A percentile compares a stretch with the other conserved stretches of the same genome.
Evolutionary conservation across 64 coral and sea anemone genomes (phyloP).

Genomic region (Trachythela sp.): DNA sequence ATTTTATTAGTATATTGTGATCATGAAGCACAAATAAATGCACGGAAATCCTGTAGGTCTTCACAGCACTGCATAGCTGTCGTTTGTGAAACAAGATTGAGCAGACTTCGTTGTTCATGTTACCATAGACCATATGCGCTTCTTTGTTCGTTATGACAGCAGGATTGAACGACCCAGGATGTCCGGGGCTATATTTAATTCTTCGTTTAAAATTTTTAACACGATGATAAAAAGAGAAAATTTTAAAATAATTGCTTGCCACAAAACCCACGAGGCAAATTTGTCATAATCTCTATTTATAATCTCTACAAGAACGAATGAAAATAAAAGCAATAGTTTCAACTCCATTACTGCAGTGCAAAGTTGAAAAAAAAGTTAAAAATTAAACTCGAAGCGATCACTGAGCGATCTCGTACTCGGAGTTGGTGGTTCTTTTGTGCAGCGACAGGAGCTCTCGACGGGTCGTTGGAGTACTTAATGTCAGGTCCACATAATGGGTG

Average conservation of each 20-base stretch:
- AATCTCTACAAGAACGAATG: neutral
- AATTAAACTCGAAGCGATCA: neutral
- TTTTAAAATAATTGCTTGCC: neutral
- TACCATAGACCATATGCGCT: conserved; percentile 48
- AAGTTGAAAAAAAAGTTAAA: neutral
- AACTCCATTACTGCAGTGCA: neutral
- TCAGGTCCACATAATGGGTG: neutral
- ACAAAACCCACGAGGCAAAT: neutral
- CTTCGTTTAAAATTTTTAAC: conserved; percentile 31
- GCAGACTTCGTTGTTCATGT: conserved; percentile 42
- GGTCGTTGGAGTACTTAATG: neutral
- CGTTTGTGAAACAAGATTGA: neutral
- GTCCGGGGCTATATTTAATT: conserved; percentile 36
- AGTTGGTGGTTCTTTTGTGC: neutral
- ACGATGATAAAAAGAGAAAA: neutral
- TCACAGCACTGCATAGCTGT: neutral
- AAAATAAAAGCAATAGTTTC: neutral
- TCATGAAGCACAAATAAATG: no score
- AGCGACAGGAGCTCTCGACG: no score
- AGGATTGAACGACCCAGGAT: conserved; percentile 49
- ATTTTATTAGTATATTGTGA: no score
- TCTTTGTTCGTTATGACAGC: conserved; percentile 46
- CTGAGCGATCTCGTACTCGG: neutral
- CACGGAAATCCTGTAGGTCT: no score
- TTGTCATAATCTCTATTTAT: neutral